Conservation (phyloP, 2,888 invertebrate species). For the Cancer borealis region DNA sequence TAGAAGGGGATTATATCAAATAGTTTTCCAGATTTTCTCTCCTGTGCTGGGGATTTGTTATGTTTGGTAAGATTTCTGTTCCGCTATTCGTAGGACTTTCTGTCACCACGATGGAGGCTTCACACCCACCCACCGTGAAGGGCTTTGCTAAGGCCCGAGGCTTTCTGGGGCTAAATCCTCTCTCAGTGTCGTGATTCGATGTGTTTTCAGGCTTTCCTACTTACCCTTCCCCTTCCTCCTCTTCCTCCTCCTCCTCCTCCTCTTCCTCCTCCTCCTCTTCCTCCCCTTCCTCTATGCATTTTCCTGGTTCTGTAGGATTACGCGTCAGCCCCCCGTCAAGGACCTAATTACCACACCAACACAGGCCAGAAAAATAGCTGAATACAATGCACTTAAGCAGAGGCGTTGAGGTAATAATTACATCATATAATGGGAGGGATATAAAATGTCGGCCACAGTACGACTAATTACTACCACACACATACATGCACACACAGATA, state of each 20-base stretch:
- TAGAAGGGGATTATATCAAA: neutral
- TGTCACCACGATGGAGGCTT: neutral
- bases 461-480: neutral
- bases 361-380: neutral
- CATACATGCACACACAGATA: neutral
- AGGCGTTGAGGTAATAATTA: neutral
- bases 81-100: neutral
- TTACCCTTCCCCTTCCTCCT: neutral
- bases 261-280: neutral
- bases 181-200: neutral
- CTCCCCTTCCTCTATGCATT: neutral
- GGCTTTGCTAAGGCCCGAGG: neutral
- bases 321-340: neutral
- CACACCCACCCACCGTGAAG: slow-evolving; percentile 2
- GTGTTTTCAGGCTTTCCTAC: neutral
- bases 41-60: neutral
- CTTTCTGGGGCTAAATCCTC: neutral
- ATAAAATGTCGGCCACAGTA: neutral
- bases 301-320: neutral
- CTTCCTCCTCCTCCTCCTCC: neutral
- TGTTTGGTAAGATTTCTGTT: neutral
- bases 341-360: neutral
- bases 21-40: slow-evolving; percentile 6
- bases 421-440: neutral
- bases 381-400: neutral